Percentiles rank a stretch among this genome's conserved stretches.
phyloP scores from a whole-genome alignment of 2,797 vertebrate genomes.

The Podarcis siculus region DNA sequence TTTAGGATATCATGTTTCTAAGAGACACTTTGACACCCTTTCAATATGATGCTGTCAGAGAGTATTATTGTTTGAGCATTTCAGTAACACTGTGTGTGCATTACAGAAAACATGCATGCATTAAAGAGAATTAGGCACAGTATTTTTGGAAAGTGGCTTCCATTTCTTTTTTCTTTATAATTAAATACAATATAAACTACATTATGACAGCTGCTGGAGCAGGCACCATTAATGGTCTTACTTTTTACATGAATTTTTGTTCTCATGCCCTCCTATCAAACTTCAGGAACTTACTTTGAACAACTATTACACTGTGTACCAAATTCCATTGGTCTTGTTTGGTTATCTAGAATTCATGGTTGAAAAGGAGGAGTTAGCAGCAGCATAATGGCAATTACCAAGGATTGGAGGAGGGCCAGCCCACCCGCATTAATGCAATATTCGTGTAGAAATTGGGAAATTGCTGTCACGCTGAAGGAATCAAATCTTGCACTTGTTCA shows the following conservation, averaged over 20 bases:
- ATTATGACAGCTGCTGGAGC: not conserved
- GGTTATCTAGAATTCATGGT: no score
- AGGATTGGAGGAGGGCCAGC: no score
- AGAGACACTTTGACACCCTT: constrained; percentile 49
- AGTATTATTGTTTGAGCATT: constrained; percentile 44
- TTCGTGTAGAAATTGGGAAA: no score
- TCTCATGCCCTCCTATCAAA: not conserved
- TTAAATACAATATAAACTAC: not conserved
- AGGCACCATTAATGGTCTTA: not conserved
- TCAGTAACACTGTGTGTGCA: constrained; percentile 38
- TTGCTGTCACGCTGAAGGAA: no score
- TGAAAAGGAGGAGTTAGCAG: no score
- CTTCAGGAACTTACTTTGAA: not conserved
- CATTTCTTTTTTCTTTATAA: not conserved
- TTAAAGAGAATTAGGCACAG: not conserved
- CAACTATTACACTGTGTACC: no score
- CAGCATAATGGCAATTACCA: no score
- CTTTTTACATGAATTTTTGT: not conserved
- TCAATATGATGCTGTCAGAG: constrained; percentile 48
- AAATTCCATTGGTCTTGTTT: no score
- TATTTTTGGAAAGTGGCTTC: not conserved
- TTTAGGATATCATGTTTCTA: constrained; percentile 46
- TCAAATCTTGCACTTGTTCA: no score
- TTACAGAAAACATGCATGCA: not conserved
- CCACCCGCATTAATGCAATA: no score